phyloP scores from a whole-genome alignment of 2,797 vertebrate species.

The Mionectes olivaceus region DNA sequence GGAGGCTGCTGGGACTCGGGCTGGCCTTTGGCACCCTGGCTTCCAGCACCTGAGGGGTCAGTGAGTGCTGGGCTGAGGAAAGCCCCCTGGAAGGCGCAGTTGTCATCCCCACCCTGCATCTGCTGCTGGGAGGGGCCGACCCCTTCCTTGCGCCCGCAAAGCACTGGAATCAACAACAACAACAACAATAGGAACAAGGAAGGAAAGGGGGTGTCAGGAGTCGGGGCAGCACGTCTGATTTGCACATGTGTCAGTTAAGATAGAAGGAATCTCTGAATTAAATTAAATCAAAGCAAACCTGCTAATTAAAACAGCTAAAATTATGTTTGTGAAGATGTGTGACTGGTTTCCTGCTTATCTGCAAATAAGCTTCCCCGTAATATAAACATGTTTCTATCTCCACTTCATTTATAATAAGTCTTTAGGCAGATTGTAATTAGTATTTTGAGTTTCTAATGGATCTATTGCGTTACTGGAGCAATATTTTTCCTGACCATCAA shows the following conservation, averaged over 20 bases:
- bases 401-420: constrained; percentile 59
- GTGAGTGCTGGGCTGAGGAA: constrained; percentile 6
- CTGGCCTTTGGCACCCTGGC: constrained; percentile 51
- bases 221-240: constrained; percentile 49
- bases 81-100: not conserved
- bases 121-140: not conserved
- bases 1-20: constrained; percentile 21
- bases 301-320: constrained; percentile 68
- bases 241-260: constrained; percentile 55
- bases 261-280: constrained; percentile 52
- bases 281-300: constrained; percentile 66
- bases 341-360: constrained; percentile 53
- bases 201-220: constrained; percentile 41
- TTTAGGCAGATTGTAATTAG: constrained; percentile 63
- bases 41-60: constrained; percentile 26
- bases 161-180: constrained; percentile 52
- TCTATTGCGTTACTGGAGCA: constrained; percentile 18
- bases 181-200: not conserved
- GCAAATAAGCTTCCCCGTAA: constrained; percentile 56
- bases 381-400: constrained; percentile 63
- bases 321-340: constrained; percentile 58
- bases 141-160: not conserved
- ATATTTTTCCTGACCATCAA: constrained; percentile 52
- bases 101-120: constrained; percentile 58
- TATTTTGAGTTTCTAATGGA: constrained; percentile 49